Base-by-base conservation (phyloP, 1,140 invertebrate species). In the Conus ventricosus region DNA sequence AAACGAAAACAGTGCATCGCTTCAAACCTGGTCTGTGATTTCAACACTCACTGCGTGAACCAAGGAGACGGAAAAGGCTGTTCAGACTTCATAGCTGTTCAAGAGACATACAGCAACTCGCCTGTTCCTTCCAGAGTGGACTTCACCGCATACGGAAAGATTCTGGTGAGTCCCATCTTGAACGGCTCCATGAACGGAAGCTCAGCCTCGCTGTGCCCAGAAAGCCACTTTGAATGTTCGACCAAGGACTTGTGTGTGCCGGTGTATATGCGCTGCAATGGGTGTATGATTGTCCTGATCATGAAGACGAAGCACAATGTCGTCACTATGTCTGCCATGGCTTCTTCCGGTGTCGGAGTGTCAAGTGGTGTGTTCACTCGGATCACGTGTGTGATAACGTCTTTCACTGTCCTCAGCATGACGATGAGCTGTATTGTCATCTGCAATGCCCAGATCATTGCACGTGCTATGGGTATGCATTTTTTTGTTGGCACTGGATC, bases 381-480 rank as follows among this genome's bases (percentile, higher is more conserved):
- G 71, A 71, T 25, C 27, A 85, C 27, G 23, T 89, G 4, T 87
- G 84, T 39, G 83, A 85, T 87, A 60, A 54, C 15, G 11, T 51
- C 15, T 55, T n/a, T n/a, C n/a, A n/a, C n/a, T n/a, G n/a, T n/a
- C n/a, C n/a, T n/a, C n/a, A n/a, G n/a, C n/a, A n/a, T 84, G 88
- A 89, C 25, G 84, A 90, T 54, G 88, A 89, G 53, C 53, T 63
- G 81, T 86, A 87, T n/a, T 90, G 85, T 85, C 25, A 85, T 17
- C 13, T 83, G 11, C 27, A 10, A 13, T 83, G 81, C 4, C 39
- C 81, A 94, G 91, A 55, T 93, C 75, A 39, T 23, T 90, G 87
- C 60, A 67, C 39, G 17, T 90, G 84, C 57, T 39, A 27, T 76
- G 84, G 71, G 55, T 27, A 27, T 54, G 51, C 55, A 7, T 25